Evolutionary conservation across 2,888 invertebrate genomes (phyloP), one percentile per base, ranked within the genome.

Genomic region (Nomada goodeniana): DNA sequence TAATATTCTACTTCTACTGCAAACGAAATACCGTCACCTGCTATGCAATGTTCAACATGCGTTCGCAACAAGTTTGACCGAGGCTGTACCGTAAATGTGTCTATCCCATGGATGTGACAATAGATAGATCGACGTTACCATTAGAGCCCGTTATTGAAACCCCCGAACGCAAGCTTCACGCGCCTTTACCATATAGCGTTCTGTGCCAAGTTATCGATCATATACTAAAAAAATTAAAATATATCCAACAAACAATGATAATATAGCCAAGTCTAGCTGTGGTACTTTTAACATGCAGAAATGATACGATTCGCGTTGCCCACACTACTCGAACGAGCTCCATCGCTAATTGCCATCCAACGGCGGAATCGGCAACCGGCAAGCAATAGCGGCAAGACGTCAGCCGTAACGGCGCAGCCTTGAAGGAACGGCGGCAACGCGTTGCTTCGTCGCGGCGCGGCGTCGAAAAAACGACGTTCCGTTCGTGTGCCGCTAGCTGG

Each of bases 341-440:
- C 59, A 65, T 73, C 71, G 76, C 64, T 83, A 82, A 83, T 83
- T 83, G 68, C 69, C 42, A 61, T 63, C 64, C 53, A 68, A 29
- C 65, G 69, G 71, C 44, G 74, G 71, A 44, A 71, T 74, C 83
- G 81, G 69, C 59, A 60, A 82, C 77, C 71, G 64, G 76, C 67
- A 59, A 74, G 68, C 67, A 60, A 55, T n/a, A 50, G 71, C 68
- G 75, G 52, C 10, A 60, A 83, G 75, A 80, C 79, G 84, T 80
- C 83, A 80, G 74, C 63, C 80, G 82, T 82, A 83, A 75, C 82
- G 82, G 64, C 60, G 75, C 79, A 82, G 83, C 83, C 84, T 84
- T 84, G 84, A 84, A 64, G 59, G 52, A 76, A 67, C 77, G 73
- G 57, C 71, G 69, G 55, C 72, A 64, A 52, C 65, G 50, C 59